Evolutionary conservation across 2,888 invertebrate species (phyloP), one percentile per base, ranked within the genome.

Genomic region (Drosophila paranaensis): DNA sequence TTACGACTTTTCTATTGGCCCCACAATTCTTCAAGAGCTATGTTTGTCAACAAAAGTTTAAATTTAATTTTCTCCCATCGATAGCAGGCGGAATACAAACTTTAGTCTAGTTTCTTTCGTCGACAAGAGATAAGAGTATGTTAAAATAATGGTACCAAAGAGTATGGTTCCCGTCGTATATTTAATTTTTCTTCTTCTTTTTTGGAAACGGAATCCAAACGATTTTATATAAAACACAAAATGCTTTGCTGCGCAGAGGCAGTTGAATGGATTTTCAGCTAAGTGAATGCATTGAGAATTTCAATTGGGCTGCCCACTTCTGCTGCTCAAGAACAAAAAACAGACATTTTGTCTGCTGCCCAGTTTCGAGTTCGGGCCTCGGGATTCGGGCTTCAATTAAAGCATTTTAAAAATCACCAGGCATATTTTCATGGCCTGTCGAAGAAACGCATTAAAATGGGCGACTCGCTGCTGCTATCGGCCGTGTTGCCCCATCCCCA

Each of bases 361-460:
- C 71, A 71, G 74, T 70, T 37, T 76, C 55, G 58, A 56, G 62
- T 58, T 45, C 51, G 45, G 6, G 5, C 43, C 5, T 13, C 9
- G 25, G 8, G 25, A 25, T 14, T 8, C 8, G 45, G 72, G 83
- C 70, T 77, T 77, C 89, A 90, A 89, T 90, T 81, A 89, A 87
- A 88, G 79, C 71, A 71, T 85, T 90, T 90, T 79, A 81, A 77
- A 90, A 89, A 90, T 90, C 89, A 72, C 77, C 77, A 79, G 79
- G 90, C 89, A 90, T 90, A 90, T 84, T 88, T 88, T 82, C 75
- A 89, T 88, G 64, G 90, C 83, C 88, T 90, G 87, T 86, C 89
- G 77, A 76, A 75, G 82, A 71, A 82, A 82, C 75, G 79, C 89
- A 90, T 89, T 90, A 83, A 89, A 89, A 89, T 89, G 90, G 82